Percentiles rank a stretch among this genome's conserved stretches.
phyloP scores from a whole-genome alignment of 2,113 vertebrate species.

The Raja brachyura region DNA sequence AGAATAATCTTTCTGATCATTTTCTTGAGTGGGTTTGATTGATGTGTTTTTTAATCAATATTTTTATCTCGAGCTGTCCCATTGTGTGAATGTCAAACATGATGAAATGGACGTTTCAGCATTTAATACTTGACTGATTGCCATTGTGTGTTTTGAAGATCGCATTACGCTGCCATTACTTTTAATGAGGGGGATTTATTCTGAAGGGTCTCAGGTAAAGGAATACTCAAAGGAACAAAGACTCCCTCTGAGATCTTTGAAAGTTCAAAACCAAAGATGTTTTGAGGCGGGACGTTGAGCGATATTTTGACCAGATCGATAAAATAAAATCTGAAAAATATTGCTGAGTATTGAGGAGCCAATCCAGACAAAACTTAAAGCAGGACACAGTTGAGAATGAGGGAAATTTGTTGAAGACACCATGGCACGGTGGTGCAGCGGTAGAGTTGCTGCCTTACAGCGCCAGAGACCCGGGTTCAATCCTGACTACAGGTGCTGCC shows the following conservation, averaged over 20 bases:
- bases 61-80: not conserved
- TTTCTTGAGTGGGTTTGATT: slow-evolving; percentile 3
- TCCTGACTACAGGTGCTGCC: too few relatives aligned
- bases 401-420: not conserved
- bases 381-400: not conserved
- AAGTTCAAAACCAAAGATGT: not conserved
- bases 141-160: not conserved
- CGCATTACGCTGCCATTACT: not conserved
- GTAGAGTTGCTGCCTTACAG: too few relatives aligned
- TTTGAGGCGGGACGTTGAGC: not conserved
- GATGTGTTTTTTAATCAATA: not conserved
- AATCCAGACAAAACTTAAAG: not conserved
- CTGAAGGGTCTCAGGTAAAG: not conserved
- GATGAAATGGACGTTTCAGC: not conserved
- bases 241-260: not conserved
- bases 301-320: not conserved
- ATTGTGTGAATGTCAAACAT: not conserved
- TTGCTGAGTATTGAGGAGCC: not conserved
- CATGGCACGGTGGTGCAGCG: too few relatives aligned
- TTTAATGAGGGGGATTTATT: not conserved
- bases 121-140: not conserved
- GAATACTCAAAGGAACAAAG: not conserved
- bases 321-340: not conserved
- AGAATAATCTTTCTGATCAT: slow-evolving; percentile 10
- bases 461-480: too few relatives aligned